Evolutionary conservation across 2,888 invertebrate genomes (phyloP).

Genomic region (Leptopilina syphax): DNA sequence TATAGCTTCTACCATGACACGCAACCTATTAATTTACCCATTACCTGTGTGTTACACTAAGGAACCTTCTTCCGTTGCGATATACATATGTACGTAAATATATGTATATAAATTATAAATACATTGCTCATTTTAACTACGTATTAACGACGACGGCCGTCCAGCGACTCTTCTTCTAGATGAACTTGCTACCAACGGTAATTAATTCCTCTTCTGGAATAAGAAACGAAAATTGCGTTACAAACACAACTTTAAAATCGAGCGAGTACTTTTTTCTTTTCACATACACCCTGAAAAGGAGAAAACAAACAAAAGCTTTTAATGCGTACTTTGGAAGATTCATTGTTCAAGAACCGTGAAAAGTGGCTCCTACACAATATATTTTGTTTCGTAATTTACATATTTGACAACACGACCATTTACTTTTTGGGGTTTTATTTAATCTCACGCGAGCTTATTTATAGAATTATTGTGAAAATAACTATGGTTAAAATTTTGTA

Average conservation of each 20-base stretch:
- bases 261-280: not conserved
- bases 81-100: conserved; percentile 1
- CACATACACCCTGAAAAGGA: not conserved
- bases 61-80: conserved; percentile 48
- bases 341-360: conserved; percentile 9
- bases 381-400: not conserved
- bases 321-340: conserved; percentile 1
- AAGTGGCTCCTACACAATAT: conserved; percentile 19
- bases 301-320: conserved; percentile 5
- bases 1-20: conserved; percentile 53
- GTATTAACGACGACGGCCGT: conserved; percentile 55
- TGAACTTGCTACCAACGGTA: conserved; percentile 55
- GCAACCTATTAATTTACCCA: conserved; percentile 62
- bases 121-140: conserved; percentile 50
- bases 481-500: too few species aligned
- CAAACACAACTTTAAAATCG: conserved; percentile 59
- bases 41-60: conserved; percentile 56
- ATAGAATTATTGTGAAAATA: not conserved
- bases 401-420: not conserved
- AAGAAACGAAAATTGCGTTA: conserved; percentile 63
- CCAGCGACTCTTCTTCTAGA: conserved; percentile 52
- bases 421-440: too few species aligned
- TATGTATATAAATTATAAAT: too few species aligned
- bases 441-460: too few species aligned
- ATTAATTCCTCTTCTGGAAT: conserved; percentile 61